Conservation (phyloP, 2,797 vertebrate genomes). For the Psittacula echo region DNA sequence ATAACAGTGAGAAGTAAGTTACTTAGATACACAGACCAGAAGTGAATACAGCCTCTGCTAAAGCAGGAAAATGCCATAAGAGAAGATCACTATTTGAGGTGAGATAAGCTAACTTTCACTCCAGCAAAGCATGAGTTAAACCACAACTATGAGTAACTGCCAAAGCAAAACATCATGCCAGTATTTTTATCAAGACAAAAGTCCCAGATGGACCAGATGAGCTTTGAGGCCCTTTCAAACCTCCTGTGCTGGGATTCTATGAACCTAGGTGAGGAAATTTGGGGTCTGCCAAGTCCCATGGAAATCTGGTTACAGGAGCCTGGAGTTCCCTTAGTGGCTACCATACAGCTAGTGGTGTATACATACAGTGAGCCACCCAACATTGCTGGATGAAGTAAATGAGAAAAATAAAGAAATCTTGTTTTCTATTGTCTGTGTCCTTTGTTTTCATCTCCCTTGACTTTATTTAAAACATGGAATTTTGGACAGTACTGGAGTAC, state of each 20-base stretch:
- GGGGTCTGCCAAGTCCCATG: background rate
- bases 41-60: background rate
- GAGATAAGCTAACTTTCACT: background rate
- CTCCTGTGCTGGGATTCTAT: background rate
- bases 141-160: background rate
- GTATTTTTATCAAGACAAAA: background rate
- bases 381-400: background rate
- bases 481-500: background rate
- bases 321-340: background rate
- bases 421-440: background rate
- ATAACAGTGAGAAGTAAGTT: background rate
- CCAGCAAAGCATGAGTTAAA: background rate
- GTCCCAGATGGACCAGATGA: background rate
- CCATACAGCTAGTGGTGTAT: accelerated
- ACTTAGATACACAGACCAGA: accelerated
- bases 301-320: background rate
- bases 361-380: background rate
- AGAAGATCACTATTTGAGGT: background rate
- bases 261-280: background rate
- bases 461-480: background rate
- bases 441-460: background rate
- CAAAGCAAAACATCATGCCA: accelerated
- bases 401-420: background rate
- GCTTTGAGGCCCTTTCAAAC: background rate
- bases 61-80: background rate